These are phyloP conservation scores for Vanessa tameamea DNA, from an alignment of 1,140 invertebrate genomes.

Conservation along the genomic window DNA sequence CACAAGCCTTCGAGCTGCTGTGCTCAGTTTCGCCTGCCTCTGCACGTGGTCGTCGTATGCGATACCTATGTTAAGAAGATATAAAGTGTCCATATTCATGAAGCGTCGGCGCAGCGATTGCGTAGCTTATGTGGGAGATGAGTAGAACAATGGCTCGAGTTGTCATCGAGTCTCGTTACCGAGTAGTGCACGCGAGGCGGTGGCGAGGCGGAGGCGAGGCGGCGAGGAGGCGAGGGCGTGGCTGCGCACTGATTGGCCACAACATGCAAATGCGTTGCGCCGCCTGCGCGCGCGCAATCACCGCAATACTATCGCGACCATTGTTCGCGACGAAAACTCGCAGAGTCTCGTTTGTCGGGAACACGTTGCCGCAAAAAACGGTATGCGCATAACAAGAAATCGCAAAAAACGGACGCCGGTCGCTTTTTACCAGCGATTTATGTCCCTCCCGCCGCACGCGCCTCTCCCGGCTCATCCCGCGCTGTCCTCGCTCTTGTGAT, in stretches of 20 bases:
- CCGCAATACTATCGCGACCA: constrained; percentile 52
- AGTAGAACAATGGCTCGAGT: constrained; percentile 28
- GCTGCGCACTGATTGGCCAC: constrained; percentile 60
- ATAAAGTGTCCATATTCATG: constrained; percentile 10
- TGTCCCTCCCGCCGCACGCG: constrained; percentile 46
- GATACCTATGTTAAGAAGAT: neutral
- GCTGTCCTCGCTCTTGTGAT: constrained; percentile 16
- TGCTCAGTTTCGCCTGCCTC: neutral
- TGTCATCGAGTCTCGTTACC: constrained; percentile 18
- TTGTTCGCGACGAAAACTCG: constrained; percentile 58
- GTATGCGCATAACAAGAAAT: constrained; percentile 73
- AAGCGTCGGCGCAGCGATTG: constrained; percentile 12
- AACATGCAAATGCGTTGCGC: constrained; percentile 66
- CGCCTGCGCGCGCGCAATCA: constrained; percentile 64
- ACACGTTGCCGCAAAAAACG: constrained; percentile 60
- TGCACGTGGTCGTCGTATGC: neutral
- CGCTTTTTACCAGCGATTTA: constrained; percentile 69
- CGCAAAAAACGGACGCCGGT: constrained; percentile 59
- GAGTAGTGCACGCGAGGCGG: constrained; percentile 7
- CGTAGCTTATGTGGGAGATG: constrained; percentile 15
- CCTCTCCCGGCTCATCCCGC: constrained; percentile 13
- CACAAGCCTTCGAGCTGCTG: too few relatives aligned
- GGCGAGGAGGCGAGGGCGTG: constrained; percentile 51
- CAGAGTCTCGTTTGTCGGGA: constrained; percentile 62
- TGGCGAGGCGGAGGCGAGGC: constrained; percentile 29